A percentile compares a stretch with the other conserved stretches of the same genome.
phyloP scores from a whole-genome alignment of 2,113 vertebrate species.

The Prionailurus bengalensis region DNA sequence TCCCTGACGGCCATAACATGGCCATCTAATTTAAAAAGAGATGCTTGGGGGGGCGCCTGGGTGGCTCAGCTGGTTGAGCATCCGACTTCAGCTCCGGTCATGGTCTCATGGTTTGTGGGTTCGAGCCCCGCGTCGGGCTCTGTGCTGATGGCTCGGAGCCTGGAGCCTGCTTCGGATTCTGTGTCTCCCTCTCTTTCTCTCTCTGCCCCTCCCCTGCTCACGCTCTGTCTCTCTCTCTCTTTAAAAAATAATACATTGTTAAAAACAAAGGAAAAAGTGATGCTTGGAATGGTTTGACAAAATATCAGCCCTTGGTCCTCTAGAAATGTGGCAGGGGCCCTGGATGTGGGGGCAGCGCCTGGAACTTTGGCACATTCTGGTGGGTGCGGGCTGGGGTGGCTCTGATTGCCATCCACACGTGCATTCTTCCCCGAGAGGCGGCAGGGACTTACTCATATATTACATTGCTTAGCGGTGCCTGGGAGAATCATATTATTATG shows the following conservation, averaged over 20 bases:
- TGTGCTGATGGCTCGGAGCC: too few species aligned
- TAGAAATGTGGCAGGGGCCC: neutral
- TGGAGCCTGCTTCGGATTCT: too few species aligned
- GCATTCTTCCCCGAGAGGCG: rapidly evolving
- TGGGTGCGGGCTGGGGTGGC: rapidly evolving
- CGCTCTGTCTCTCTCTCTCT: too few species aligned
- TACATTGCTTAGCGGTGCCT: neutral
- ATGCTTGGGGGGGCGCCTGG: too few species aligned
- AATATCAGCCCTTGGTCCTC: rapidly evolving
- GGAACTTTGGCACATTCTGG: rapidly evolving
- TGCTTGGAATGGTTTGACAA: too few species aligned
- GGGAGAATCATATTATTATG: neutral
- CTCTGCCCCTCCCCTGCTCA: too few species aligned
- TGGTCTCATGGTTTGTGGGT: too few species aligned
- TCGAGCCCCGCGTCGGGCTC: too few species aligned
- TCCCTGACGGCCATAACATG: rapidly evolving
- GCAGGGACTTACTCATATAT: neutral
- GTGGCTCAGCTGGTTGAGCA: too few species aligned
- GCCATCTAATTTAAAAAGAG: neutral
- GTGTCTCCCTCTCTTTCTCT: too few species aligned
- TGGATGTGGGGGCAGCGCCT: neutral
- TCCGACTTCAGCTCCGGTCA: too few species aligned
- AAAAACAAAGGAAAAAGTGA: neutral
- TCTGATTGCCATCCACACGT: rapidly evolving
- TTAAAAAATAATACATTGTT: too few species aligned